Conservation (phyloP, 1,140 invertebrate genomes). For the Bombus waltoni region DNA sequence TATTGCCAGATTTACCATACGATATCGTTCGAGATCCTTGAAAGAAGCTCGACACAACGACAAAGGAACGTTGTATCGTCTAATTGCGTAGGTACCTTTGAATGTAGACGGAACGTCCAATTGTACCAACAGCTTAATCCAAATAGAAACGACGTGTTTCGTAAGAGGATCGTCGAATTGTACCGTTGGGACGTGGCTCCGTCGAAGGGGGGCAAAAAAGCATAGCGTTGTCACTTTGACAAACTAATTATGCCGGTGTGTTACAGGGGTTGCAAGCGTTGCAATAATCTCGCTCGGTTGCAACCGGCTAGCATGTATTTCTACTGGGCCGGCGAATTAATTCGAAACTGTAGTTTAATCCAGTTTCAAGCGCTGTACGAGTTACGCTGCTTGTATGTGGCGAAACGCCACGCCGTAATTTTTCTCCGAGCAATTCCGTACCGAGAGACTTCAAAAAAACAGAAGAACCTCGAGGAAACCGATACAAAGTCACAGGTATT, state of each 20-base stretch:
- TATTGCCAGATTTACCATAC: background rate
- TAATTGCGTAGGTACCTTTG: background rate
- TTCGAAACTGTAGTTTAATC: constrained; percentile 48
- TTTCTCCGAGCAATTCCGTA: background rate
- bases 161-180: background rate
- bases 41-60: background rate
- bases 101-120: background rate
- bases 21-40: background rate
- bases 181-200: constrained; percentile 3
- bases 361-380: constrained; percentile 28
- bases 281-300: constrained; percentile 27
- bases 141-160: background rate
- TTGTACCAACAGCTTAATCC: background rate
- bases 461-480: too few relatives aligned
- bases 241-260: constrained; percentile 37
- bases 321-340: constrained; percentile 42
- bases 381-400: background rate
- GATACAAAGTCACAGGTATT: too few relatives aligned
- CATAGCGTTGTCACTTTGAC: constrained; percentile 41
- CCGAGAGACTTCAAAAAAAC: background rate
- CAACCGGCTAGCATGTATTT: constrained; percentile 5
- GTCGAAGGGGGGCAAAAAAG: constrained; percentile 12
- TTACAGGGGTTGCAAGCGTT: background rate
- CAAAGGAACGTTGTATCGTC: background rate
- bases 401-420: background rate